Conservation (phyloP, 1,140 invertebrate species). For the Musca domestica region DNA sequence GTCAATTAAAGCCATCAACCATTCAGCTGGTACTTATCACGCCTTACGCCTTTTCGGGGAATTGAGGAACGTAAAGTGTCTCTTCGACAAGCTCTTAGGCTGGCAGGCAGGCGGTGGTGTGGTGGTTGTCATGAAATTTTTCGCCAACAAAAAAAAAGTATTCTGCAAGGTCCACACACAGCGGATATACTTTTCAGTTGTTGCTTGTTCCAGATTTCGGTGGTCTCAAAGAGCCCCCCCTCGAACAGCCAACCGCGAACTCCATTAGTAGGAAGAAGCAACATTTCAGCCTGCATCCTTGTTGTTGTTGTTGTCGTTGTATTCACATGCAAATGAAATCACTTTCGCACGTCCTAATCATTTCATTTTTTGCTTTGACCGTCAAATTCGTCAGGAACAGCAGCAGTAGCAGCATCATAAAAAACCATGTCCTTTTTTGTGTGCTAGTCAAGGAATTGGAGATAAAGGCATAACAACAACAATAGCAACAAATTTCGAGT, state of each 20-base stretch:
- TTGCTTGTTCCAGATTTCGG: too few relatives aligned
- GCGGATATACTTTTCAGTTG: too few relatives aligned
- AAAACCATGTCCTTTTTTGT: background rate
- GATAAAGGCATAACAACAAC: too few relatives aligned
- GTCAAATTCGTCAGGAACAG: too few relatives aligned
- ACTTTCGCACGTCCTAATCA: background rate
- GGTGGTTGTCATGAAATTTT: background rate
- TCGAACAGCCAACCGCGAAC: too few relatives aligned
- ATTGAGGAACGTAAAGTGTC: background rate
- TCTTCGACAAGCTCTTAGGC: background rate
- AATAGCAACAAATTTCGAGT: constrained; percentile 6
- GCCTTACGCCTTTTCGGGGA: background rate
- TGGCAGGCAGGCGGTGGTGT: too few relatives aligned
- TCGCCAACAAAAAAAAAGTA: background rate
- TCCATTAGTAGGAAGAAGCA: too few relatives aligned
- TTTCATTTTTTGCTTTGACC: background rate
- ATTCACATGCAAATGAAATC: too few relatives aligned
- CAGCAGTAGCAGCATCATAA: background rate
- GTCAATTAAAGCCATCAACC: constrained; percentile 1
- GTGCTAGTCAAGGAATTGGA: background rate
- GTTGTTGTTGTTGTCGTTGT: too few relatives aligned
- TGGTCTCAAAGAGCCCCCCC: too few relatives aligned
- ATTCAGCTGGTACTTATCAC: constrained; percentile 5
- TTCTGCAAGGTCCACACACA: background rate
- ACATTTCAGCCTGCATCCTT: too few relatives aligned